Base-by-base conservation (phyloP, 2,888 invertebrate species). In the Hyppa rectilinea region DNA sequence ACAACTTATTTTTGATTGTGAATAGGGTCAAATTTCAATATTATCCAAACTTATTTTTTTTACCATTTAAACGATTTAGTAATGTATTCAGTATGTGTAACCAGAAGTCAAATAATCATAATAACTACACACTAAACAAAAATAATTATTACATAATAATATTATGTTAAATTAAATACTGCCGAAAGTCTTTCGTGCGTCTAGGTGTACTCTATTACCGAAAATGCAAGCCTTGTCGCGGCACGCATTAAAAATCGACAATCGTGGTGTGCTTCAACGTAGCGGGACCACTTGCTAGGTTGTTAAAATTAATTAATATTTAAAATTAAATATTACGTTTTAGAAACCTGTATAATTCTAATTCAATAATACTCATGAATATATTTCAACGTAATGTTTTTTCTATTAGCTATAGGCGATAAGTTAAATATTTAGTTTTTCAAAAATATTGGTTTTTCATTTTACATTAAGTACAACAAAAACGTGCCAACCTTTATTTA, bases 231-330 rank as follows among this genome's bases (percentile, higher is more conserved):
- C 81, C 84, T 87, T 88, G 89, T 89, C 88, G 89, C 85, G 78
- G 88, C 86, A 90, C 89, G 88, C 91, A 91, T 92, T 92, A 91
- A 92, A 92, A 92, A 92, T 90, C 89, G 89, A 88, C 89, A 87
- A 87, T 87, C 83, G 81, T 17, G 64, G 71, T 88, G 89, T 86
- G 68, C 90, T 84, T 87, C 78, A 74, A 7, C 20, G 64, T 81
- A 72, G 91, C 87, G 43, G 43, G 71, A 67, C 79, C 76, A 68
- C 71, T 69, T 79, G 29, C 26, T 64, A 64, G 71, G 59, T 69
- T 65, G 9, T 38, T 40, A 26, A 0, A 26, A 20, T 23, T n/a
- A 20, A 47, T 72, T 65, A 40, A 9, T 50, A 12, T n/a, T 45
- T 40, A 31, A 20, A 38, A 26, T 55, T 31, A 20, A 47, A 1